Evolutionary conservation across 1,140 invertebrate genomes (phyloP), one percentile per base, ranked within the genome.

Genomic region (Globodera rostochiensis): DNA sequence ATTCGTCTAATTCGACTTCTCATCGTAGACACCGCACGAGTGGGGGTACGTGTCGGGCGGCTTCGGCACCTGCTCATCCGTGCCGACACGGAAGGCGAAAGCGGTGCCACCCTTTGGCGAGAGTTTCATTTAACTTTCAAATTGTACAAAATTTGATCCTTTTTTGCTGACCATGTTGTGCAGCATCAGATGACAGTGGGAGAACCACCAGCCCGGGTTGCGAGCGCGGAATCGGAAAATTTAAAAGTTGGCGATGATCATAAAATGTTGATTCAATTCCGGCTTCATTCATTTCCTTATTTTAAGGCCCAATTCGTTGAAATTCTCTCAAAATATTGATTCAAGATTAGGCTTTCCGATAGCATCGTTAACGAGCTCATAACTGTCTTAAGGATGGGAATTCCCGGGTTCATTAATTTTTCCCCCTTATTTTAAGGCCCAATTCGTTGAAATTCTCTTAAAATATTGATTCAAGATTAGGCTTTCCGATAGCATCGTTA

Each of bases 101-200:
- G 87, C 87, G 69, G 86, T 88, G 47, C 86, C 86, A 49, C 87
- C 86, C 86, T 87, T 87, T 87, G 50, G 86, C 73, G 66, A 87
- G 86, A 19, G 77, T 80, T 80, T 36, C 2, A 79, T 49, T 53
- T 36, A 36, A 36, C 1, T 36, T 36, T 80, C n/a, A 85, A 50
- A 66, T 85, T 83, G 50, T 36, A 36, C 1, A 36, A 36, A 36
- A 36, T 36, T 36, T 36, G 3, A 36, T 36, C 3, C 36, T 36
- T 36, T 79, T 36, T 45, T 11, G 7, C 8, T 9, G 11, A 69
- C 84, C 84, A 85, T 85, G 49, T 77, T 69, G 66, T 85, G 84
- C 13, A 86, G 73, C 67, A 84, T 79, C 57, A 86, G 74, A 77
- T 86, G 85, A 70, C 85, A 86, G 70, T 86, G 85, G 11, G 85